Evolutionary conservation across 2,888 invertebrate genomes (phyloP).

Genomic region (Syrphus vitripennis): DNA sequence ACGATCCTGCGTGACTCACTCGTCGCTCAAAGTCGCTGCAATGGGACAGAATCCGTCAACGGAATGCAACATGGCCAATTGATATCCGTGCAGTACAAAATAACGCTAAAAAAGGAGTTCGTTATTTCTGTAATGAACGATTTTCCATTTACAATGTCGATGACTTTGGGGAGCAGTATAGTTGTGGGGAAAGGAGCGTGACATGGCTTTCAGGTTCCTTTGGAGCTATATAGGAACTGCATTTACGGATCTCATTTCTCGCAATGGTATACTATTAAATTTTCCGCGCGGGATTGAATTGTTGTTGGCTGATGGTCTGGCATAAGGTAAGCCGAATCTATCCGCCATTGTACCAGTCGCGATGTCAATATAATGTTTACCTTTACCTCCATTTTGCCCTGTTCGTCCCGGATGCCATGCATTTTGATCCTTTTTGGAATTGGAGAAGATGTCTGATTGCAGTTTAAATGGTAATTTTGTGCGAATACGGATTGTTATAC

Average conservation of each 20-base stretch:
- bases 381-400: not conserved
- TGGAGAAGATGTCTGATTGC: slow-evolving; percentile 62
- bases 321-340: slow-evolving; percentile 37
- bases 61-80: slow-evolving; percentile 69
- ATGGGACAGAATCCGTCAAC: slow-evolving; percentile 71
- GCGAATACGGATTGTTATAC: slow-evolving; percentile 63
- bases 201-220: not conserved
- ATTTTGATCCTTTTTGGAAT: slow-evolving; percentile 26
- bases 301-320: slow-evolving; percentile 46
- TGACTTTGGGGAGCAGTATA: not conserved
- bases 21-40: slow-evolving; percentile 67
- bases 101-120: slow-evolving; percentile 72
- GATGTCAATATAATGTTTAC: slow-evolving; percentile 44
- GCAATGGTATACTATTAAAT: slow-evolving; percentile 69
- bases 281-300: slow-evolving; percentile 68
- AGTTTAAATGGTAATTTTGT: slow-evolving; percentile 71
- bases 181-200: not conserved
- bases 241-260: slow-evolving; percentile 67
- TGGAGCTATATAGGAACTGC: slow-evolving; percentile 27
- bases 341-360: slow-evolving; percentile 40
- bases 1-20: slow-evolving; percentile 71
- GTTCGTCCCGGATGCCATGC: not conserved
- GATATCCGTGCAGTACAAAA: slow-evolving; percentile 71
- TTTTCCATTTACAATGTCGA: slow-evolving; percentile 50
- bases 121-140: slow-evolving; percentile 72